A percentile compares a stretch with the other conserved stretches of the same genome.
These are phyloP conservation scores for Muschampia plurimacula DNA, from an alignment of 2,888 invertebrate genomes.

Conservation along the genomic window DNA sequence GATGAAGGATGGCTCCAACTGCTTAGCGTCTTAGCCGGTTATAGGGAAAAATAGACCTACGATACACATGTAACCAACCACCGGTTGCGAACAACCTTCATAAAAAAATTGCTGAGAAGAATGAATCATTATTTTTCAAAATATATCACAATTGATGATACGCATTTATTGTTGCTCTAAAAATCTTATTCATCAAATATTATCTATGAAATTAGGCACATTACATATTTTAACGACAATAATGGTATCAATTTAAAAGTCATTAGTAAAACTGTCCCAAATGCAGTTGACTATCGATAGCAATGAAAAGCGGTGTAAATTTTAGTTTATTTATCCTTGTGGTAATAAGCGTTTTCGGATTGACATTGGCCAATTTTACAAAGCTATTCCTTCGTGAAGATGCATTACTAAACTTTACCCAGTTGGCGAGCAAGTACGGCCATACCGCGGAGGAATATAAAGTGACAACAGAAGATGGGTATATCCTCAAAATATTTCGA, in stretches of 20 bases:
- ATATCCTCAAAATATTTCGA: slow-evolving; percentile 52
- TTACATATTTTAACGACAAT: not conserved
- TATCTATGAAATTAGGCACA: no score
- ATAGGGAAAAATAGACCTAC: slow-evolving; percentile 7
- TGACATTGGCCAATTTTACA: not conserved
- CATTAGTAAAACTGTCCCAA: not conserved
- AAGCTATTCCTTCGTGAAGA: not conserved
- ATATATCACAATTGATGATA: no score
- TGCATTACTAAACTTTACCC: not conserved
- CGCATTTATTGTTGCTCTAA: no score
- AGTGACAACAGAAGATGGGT: slow-evolving; percentile 56
- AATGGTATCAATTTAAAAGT: not conserved
- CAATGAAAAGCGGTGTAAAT: not conserved
- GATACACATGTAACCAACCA: slow-evolving; percentile 22
- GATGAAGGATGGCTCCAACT: slow-evolving; percentile 54
- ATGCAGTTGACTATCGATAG: not conserved
- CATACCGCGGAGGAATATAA: slow-evolving; percentile 45
- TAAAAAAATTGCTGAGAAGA: no score
- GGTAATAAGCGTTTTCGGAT: not conserved
- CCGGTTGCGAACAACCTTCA: not conserved
- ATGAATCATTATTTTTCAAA: no score
- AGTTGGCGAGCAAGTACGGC: slow-evolving; percentile 35
- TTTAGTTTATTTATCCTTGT: not conserved
- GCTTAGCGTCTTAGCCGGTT: slow-evolving; percentile 35
- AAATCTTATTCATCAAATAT: not conserved